Evolutionary conservation across 2,797 vertebrate species (phyloP).

Genomic region (Ispidina lecontei): DNA sequence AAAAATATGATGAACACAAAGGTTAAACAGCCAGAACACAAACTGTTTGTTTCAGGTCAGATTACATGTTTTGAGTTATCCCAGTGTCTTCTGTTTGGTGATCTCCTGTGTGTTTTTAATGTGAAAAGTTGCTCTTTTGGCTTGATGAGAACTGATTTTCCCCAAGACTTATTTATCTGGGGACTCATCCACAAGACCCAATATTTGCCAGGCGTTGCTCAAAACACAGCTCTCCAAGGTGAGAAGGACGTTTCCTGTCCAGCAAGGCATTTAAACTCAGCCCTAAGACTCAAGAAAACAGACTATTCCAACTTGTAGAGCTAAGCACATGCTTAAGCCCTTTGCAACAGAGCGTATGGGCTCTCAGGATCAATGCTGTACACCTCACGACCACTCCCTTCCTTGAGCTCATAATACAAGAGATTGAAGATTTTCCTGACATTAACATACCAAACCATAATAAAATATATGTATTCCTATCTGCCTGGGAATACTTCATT

Average conservation of each 20-base stretch:
- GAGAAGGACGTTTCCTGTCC: not conserved
- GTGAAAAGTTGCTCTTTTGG: not conserved
- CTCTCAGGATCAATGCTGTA: not conserved
- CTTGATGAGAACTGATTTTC: not conserved
- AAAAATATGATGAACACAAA: not conserved
- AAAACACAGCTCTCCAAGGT: not conserved
- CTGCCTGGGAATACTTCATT: constrained; percentile 21
- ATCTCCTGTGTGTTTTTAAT: not conserved
- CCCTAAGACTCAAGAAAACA: not conserved
- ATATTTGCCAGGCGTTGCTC: not conserved
- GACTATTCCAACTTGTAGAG: not conserved
- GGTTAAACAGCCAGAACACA: not conserved
- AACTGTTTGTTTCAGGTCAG: not conserved
- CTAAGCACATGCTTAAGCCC: not conserved
- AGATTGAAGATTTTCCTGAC: not conserved
- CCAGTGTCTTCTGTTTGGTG: not conserved
- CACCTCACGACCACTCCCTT: constrained; percentile 29
- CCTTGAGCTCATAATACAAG: not conserved
- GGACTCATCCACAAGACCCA: not conserved
- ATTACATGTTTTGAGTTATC: not conserved
- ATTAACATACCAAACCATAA: not conserved
- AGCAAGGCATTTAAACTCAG: not conserved
- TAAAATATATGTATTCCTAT: not conserved
- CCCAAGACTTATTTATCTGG: not conserved
- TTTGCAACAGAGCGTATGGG: not conserved